Percentiles rank a stretch among this genome's conserved stretches.
These are phyloP conservation scores for Augiades crinisus DNA, from an alignment of 2,888 invertebrate genomes.

Conservation along the genomic window DNA sequence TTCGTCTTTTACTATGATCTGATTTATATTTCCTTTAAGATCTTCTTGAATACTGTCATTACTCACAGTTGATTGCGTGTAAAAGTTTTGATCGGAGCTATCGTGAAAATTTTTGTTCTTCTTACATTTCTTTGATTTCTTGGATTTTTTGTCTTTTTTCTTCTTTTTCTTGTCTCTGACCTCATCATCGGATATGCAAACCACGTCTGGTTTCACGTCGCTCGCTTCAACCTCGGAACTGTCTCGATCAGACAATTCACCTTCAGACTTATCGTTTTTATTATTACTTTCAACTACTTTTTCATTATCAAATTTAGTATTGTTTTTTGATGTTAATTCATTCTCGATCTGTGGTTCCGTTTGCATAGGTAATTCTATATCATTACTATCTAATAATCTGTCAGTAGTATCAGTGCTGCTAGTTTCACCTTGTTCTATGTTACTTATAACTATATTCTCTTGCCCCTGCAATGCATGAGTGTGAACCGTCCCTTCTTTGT, in stretches of 20 bases:
- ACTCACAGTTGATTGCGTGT: slow-evolving; percentile 37
- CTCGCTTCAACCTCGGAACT: slow-evolving; percentile 62
- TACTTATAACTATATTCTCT: too few relatives aligned
- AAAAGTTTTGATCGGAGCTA: slow-evolving; percentile 58
- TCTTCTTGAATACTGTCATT: too few relatives aligned
- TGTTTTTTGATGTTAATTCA: neutral
- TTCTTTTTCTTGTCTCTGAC: slow-evolving; percentile 45
- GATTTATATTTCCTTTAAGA: neutral
- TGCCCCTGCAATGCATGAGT: too few relatives aligned
- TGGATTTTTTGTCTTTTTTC: slow-evolving; percentile 67
- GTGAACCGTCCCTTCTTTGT: neutral
- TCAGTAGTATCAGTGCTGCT: too few relatives aligned
- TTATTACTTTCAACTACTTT: slow-evolving; percentile 4
- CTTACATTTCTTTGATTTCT: slow-evolving; percentile 57
- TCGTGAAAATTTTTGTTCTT: slow-evolving; percentile 65
- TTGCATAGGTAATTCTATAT: too few relatives aligned
- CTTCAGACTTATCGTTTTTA: slow-evolving; percentile 52
- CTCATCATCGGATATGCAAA: slow-evolving; percentile 77
- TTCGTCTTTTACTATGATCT: neutral
- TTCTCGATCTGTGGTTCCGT: neutral
- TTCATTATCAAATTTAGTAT: neutral
- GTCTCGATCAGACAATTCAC: slow-evolving; percentile 55
- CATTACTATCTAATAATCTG: too few relatives aligned
- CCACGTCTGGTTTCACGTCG: slow-evolving; percentile 67
- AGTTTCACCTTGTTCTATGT: too few relatives aligned